Base-by-base conservation (phyloP, 2,888 invertebrate species). In the Eilema caniola region DNA sequence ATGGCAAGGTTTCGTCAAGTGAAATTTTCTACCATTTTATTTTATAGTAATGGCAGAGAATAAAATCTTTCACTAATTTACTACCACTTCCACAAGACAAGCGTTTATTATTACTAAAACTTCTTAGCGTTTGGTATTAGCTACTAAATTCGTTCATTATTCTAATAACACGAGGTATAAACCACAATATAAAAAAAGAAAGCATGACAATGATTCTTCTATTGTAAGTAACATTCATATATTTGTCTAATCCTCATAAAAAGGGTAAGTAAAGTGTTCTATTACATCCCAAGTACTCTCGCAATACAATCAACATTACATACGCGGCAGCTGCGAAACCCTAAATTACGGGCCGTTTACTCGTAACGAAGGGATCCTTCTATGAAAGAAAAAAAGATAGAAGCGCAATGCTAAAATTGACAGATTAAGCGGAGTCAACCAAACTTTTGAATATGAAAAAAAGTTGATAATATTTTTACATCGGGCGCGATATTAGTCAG, bases 301-400 rank as follows among this genome's bases (percentile, higher is more conserved):
- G 88, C 92, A 92, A 94, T 94, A 93, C 94, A 94, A 95, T 94
- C 93, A 94, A 90, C 93, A 92, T 95, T 93, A 94, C 89, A 87
- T n/a, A 89, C 85, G 90, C 83, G 88, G 88, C 95, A 95, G 95
- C 93, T 95, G 95, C 83, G 90, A 89, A 89, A 86, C 91, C 91
- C 93, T 93, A 92, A 93, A 92, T 92, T 93, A 93, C 91, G 89
- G 85, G 85, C 80, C 91, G 89, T 89, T 92, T 90, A 88, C 87
- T 86, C 85, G 87, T 84, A 88, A 86, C 89, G 89, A 90, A 92
- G 93, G 94, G 92, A 89, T 87, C 89, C 85, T 80, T 82, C 84
- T 81, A 84, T 77, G 77, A 83, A 85, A 88, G 77, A 83, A 85
- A 88, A 88, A 88, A n/a, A 82, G 84, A 74, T 72, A 69, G 83